Evolutionary conservation across 2,113 vertebrate genomes (phyloP), one percentile per base, ranked within the genome.

Genomic region (Saccopteryx leptura): DNA sequence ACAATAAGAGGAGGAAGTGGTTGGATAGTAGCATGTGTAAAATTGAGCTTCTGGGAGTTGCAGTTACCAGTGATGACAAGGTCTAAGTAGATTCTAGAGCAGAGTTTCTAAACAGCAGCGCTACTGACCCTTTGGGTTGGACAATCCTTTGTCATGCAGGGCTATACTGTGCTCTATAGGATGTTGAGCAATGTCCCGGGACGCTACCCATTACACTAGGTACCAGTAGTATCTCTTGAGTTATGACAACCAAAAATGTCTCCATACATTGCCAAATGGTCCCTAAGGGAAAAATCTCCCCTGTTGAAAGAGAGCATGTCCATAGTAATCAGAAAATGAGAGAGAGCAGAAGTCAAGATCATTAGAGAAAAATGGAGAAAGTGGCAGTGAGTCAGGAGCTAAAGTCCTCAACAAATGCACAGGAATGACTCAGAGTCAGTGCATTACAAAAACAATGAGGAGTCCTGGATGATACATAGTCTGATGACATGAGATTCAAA

Each of bases 361-460:
- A 79, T 69, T 7, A 86, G 91, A 75, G 88, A 76, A 88, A 72
- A 39, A 14, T 19, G 14, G 91, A 74, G 86, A 96, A 96, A 93
- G 82, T 78, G 68, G 68, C 56, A 26, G 69, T 90, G 89, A 97
- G 81, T 97, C 91, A 63, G 91, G 88, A 88, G 85, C 88, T 86
- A 63, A 96, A 88, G 88, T 88, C 85, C 72, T 85, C 72, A 28
- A 21, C 56, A 90, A 91, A 63, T 28, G 63, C 58, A 13, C 9
- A 50, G 23, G 18, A 56, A 74, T 94, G 86, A 95, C 68, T 88
- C 61, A 78, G 92, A 71, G 76, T 48, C 50, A 75, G 21, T 86
- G 24, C 26, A 13, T 46, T 39, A 69, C 50, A 39, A 46, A 28
- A 68, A 63, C 33, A 31, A 14, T 0, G 6, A 88, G 65, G 76